Evolutionary conservation across 2,888 invertebrate genomes (phyloP).

Genomic region (Chromoteleia sp.): DNA sequence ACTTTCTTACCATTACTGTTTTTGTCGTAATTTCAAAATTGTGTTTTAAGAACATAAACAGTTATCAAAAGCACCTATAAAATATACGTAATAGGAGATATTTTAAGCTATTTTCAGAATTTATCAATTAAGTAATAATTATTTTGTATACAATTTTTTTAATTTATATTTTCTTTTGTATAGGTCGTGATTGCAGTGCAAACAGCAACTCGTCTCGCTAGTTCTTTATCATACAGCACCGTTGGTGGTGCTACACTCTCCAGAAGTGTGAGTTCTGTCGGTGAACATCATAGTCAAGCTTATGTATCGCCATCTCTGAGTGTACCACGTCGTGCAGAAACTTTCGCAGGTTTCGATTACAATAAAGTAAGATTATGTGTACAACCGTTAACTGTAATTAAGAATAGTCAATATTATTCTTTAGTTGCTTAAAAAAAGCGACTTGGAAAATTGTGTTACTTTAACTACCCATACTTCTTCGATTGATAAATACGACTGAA

Average conservation of each 20-base stretch:
- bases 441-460: no score
- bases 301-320: conserved; percentile 93
- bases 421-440: not conserved
- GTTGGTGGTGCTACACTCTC: conserved; percentile 92
- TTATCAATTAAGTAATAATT: no score
- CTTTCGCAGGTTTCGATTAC: conserved; percentile 97
- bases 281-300: conserved; percentile 94
- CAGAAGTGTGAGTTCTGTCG: conserved; percentile 96
- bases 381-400: no score
- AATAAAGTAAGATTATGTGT: conserved; percentile 83
- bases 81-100: no score
- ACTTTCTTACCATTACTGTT: no score
- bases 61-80: no score
- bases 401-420: not conserved
- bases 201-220: conserved; percentile 91
- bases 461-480: no score
- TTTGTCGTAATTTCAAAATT: no score
- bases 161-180: not conserved
- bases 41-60: no score
- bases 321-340: conserved; percentile 95
- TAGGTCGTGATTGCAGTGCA: conserved; percentile 84
- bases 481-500: no score
- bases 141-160: no score
- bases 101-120: no score
- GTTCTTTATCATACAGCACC: conserved; percentile 88